These are phyloP conservation scores for Tipula helvola DNA, from an alignment of 2,888 invertebrate species.

Conservation along the genomic window DNA sequence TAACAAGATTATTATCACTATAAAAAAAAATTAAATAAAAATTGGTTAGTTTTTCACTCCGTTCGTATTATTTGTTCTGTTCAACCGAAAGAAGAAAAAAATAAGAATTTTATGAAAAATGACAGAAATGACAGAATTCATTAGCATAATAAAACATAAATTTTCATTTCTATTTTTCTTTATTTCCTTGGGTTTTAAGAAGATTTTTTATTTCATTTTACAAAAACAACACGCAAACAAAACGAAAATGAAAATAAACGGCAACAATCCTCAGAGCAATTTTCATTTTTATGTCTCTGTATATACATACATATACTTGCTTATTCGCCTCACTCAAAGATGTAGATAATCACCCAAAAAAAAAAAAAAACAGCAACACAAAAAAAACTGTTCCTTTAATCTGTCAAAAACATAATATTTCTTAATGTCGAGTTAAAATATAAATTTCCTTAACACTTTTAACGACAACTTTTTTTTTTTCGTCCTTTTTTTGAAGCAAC, in stretches of 20 bases:
- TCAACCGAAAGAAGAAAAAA: not conserved
- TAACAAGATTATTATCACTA: not conserved
- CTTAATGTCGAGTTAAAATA: not conserved
- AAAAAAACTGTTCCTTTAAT: not conserved
- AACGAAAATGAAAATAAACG: not conserved
- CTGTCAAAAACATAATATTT: constrained; percentile 4
- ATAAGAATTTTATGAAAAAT: not conserved
- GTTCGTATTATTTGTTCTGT: not conserved
- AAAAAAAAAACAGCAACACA: not conserved
- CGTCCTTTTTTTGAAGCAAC: not conserved
- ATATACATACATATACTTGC: not conserved
- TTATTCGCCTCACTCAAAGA: not conserved
- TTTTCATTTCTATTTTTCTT: not conserved
- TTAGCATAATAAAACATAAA: not conserved
- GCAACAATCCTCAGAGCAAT: not conserved
- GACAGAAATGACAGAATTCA: not conserved
- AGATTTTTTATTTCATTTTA: not conserved
- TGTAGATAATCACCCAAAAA: not conserved
- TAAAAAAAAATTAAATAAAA: not conserved
- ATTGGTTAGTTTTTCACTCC: not conserved
- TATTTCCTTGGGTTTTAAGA: not conserved
- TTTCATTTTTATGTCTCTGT: not conserved
- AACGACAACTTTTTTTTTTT: not conserved
- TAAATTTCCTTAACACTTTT: not conserved
- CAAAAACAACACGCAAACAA: not conserved